These are phyloP conservation scores for Tenrec ecaudatus DNA, from an alignment of 2,113 vertebrate genomes.

Conservation along the genomic window DNA sequence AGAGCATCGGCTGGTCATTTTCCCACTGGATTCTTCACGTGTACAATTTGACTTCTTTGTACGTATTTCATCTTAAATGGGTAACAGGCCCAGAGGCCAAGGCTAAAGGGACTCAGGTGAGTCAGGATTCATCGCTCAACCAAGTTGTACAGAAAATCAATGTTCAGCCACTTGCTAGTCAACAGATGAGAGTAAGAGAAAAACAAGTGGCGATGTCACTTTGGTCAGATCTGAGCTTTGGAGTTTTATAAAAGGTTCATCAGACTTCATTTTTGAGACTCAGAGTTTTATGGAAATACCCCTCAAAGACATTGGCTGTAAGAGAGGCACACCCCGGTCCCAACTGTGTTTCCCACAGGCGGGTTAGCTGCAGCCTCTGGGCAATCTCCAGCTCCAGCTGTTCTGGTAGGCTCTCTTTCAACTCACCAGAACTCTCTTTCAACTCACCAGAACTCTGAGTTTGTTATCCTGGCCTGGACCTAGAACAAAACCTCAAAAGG, in stretches of 20 bases:
- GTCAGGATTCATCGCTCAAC: not conserved
- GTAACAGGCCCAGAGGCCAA: not conserved
- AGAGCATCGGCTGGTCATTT: not conserved
- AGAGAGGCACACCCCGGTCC: not conserved
- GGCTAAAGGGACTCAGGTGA: not conserved
- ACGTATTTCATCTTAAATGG: not conserved
- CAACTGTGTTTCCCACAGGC: not conserved
- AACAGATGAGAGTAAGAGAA: not conserved
- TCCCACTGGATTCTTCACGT: not conserved
- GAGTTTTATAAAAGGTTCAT: not conserved
- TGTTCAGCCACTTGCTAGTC: not conserved
- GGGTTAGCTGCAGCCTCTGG: not conserved
- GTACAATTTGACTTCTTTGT: not conserved
- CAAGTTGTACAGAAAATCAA: not conserved
- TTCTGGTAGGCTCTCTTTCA: not conserved
- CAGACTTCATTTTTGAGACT: not conserved
- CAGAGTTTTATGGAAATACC: not conserved
- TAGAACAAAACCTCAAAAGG: conserved; percentile 39
- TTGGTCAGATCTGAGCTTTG: not conserved
- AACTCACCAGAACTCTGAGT: too few relatives aligned
- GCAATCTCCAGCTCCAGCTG: not conserved
- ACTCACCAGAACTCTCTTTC: conserved; percentile 16
- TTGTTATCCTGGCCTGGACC: conserved; percentile 59
- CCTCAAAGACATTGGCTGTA: not conserved
- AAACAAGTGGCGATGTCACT: not conserved